Percentiles rank a stretch among this genome's conserved stretches.
These are phyloP conservation scores for Orthonevra nobilis DNA, from an alignment of 2,888 invertebrate species.

Conservation along the genomic window DNA sequence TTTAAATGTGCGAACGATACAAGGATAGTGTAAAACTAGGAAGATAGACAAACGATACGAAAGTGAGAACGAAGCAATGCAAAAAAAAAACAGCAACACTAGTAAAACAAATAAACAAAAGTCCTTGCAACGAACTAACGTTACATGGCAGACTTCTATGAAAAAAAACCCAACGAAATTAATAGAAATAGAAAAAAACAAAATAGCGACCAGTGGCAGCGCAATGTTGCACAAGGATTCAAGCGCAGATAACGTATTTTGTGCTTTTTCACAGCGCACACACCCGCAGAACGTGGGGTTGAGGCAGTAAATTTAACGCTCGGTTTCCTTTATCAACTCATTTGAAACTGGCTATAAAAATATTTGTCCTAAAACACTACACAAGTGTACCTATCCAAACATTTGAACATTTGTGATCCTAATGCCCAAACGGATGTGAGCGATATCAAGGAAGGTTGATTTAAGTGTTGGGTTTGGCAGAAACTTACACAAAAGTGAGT, in stretches of 20 bases:
- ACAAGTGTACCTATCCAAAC: conserved; percentile 24
- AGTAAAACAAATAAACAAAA: conserved; percentile 36
- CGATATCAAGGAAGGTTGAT: no score
- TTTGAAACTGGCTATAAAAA: conserved; percentile 41
- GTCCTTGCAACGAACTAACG: conserved; percentile 24
- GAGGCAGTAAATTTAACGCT: conserved; percentile 27
- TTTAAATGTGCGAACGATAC: conserved; percentile 58
- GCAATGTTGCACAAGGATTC: neutral
- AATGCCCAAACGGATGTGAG: conserved; percentile 12
- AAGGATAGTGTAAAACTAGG: conserved; percentile 27
- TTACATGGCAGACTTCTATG: neutral
- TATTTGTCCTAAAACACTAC: conserved; percentile 41
- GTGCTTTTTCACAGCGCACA: neutral
- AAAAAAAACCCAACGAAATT: conserved; percentile 25
- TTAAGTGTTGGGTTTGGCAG: no score
- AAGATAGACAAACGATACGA: conserved; percentile 30
- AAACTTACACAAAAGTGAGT: no score
- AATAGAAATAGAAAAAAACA: conserved; percentile 20
- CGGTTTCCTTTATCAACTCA: conserved; percentile 49
- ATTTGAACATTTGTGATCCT: conserved; percentile 11
- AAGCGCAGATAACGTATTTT: neutral
- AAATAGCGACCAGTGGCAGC: conserved; percentile 21
- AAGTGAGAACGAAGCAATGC: neutral
- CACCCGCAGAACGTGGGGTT: neutral
- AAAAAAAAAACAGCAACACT: conserved; percentile 6